Evolutionary conservation across 1,140 invertebrate species (phyloP), one percentile per base, ranked within the genome.

Genomic region (Eciton burchellii): DNA sequence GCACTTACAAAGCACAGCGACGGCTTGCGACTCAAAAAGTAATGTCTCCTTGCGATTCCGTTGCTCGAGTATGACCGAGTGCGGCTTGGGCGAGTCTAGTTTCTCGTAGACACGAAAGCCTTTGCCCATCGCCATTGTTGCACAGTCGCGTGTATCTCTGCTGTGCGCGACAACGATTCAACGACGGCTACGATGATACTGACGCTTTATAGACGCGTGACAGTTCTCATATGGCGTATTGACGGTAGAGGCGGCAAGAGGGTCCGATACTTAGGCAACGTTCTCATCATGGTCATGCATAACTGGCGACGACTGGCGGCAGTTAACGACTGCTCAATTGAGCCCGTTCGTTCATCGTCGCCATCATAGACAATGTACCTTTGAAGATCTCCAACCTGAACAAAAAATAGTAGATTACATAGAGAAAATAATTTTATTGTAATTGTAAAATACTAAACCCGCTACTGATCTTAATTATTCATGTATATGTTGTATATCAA

Each of bases 81-180:
- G 98, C n/a, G 97, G 97, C 93, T 96, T 97, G 62, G 97, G 96
- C 14, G 97, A 96, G 85, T 96, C 96, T 83, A 96, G 95, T 94
- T 98, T 98, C 93, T 98, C 97, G 88, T 97, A 96, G 86, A 99
- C 96, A 88, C 98, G 97, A 94, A 98, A 99, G 65, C 96, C 96
- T 95, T 99, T 98, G 88, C 97, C 98, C 96, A 99, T 97, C 91
- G 98, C 97, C 98, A 98, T 98, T 89, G 86, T 91, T 89, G 59
- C 63, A 19, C 19, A 49, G 1, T 16, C 41, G 47, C 57, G 60
- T 81, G 35, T 86, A 29, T 41, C 14, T 29, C 68, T 82, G 54
- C 43, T 60, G 41, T 29, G 54, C 52, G 63, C 35, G 35, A 35
- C 76, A 47, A 8, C 21, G 14, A 77, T 12, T 16, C 52, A n/a